Evolutionary conservation across 1,140 invertebrate genomes (phyloP), one percentile per base, ranked within the genome.

Genomic region (Nebria ingens): DNA sequence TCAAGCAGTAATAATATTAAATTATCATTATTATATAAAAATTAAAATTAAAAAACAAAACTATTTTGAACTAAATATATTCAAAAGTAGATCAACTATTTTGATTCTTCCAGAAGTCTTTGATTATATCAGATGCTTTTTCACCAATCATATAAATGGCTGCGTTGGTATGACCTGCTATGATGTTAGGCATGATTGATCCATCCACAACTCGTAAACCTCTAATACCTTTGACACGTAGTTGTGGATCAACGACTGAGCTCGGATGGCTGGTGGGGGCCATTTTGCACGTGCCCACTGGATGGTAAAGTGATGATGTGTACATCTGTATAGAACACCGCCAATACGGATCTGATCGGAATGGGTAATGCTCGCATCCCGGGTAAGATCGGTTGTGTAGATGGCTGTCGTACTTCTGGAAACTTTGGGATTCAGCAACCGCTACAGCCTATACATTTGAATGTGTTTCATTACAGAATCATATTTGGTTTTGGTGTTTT

Each of bases 221-320:
- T 2, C 55, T 51, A 0, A 73, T 52, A 1, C 71, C 70, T 40
- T 68, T 55, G 13, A 73, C 69, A 21, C 64, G 56, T 20, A 75
- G 59, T 58, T 69, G 59, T 15, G 68, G 62, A 59, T 74, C 71
- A 0, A 76, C 74, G 1, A 76, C 71, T 0, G 74, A 68, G 1
- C 21, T 29, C 0, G 56, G 29, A 56, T 73, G 69, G 19, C 19
- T 52, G 3, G 38, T 11, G 4, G 68, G 62, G 1, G 78, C 78
- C 78, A 81, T 81, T 51, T 70, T 73, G 61, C 73, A 62, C 6
- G 79, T 83, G 1, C 80, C 77, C n/a, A 77, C 77, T 68, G 87
- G 86, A 68, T 91, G 88, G 53, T 85, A 85, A 34, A 88, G 67
- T n/a, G 84, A 86, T 29, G 80, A 80, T 1, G 80, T 79, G 17